Evolutionary conservation across 2,113 vertebrate genomes (phyloP), one percentile per base, ranked within the genome.

Genomic region (Syngnathoides biaculeatus): DNA sequence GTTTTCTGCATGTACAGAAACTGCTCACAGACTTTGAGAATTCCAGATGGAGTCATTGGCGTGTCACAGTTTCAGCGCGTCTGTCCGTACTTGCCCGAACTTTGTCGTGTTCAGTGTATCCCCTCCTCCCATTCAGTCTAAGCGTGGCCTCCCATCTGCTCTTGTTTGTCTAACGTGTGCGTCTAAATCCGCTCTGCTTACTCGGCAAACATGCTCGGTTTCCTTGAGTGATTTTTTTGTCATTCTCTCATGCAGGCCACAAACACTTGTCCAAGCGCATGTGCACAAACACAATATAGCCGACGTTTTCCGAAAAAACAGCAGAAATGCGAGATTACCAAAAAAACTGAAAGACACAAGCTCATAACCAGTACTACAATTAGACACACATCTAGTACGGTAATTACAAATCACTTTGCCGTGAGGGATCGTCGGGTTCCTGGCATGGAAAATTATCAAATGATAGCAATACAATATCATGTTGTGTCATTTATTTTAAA

Each of bases 51-150:
- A 72, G 47, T 47, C 22, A 17, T 75, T 8, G n/a, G 26, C 82
- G 78, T 45, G 80, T 88, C 87, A 89, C 72, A 85, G 86, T 91
- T 87, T 90, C 85, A 81, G 72, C 82, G 67, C 74, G 71, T 86
- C 72, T 89, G 89, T 88, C 82, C 82, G 80, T 79, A 70, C 87
- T 82, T 91, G 90, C 83, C 77, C 65, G 68, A 35, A 68, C 84
- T 73, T 69, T 35, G 61, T 68, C 64, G 52, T 58, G 48, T 58
- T 60, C 26, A 57, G 43, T 48, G 15, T n/a, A 20, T 65, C 57
- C 66, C 60, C 27, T 59, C 69, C 63, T 40, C 35, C 67, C 73
- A 75, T 53, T 69, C 47, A 62, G 27, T 30, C 42, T 43, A 12
- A 13, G 12, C 26, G 58, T 24, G 19, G 27, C 69, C 19, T 76